Base-by-base conservation (phyloP, 1,140 invertebrate genomes). In the Zaprionus vittiger region DNA sequence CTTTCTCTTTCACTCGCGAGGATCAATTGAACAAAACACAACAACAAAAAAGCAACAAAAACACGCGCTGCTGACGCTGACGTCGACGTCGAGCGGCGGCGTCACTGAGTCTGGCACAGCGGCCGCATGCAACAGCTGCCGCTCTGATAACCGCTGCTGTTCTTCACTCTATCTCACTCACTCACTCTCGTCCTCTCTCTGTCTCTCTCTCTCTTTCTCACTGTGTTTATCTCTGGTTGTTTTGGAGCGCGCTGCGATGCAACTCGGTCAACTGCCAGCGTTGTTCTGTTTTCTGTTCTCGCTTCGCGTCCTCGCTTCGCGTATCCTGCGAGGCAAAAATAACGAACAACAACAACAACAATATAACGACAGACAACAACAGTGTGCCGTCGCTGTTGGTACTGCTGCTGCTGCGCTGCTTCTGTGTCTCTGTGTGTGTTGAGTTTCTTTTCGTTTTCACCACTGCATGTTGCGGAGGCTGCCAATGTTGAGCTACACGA, bases 261-360 rank as follows among this genome's bases (percentile, higher is more conserved):
- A 85, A 86, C 83, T 86, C 83, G 83, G 80, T 86, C 83, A 86
- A 86, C 83, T 80, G 66, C 73, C 80, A 80, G 77, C 83, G 83
- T 86, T 76, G 69, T 82, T 87, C 80, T 86, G 83, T 86, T 76
- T 41, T 55, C 61, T 24, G 49, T 67, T 47, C 47, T 24, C 49
- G 41, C 22, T 47, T 73, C 60, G 52, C 56, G 72, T 83, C 82
- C 83, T 86, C 52, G 71, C 31, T 34, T 77, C 79, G 71, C 83
- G 73, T 71, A 75, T 75, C 73, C 73, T 75, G 73, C 67, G 41
- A 63, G 37, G 66, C 66, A 31, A 69, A 59, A 31, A 7, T 31
- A 31, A 41, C 73, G 38, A n/a, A 6, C 41, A n/a, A 71, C 55
- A 56, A 65, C 38, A 64, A 41, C 37, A 56, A 12, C 15, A 41